phyloP scores from a whole-genome alignment of 2,113 vertebrate species.

The Mormyrus iriodes region DNA sequence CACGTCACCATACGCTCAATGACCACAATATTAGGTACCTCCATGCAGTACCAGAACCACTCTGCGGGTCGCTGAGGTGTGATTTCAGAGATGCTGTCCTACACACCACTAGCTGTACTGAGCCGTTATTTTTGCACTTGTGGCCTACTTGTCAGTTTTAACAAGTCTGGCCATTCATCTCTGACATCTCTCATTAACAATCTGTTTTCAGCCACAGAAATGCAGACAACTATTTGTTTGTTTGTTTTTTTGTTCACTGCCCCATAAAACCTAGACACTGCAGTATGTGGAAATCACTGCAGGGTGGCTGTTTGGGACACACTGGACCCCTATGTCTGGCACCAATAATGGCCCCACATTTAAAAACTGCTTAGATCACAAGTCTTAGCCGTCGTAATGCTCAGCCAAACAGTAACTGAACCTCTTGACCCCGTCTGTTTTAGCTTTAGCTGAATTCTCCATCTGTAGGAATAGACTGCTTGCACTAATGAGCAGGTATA shows the following conservation, averaged over 20 bases:
- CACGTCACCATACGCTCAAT: not conserved
- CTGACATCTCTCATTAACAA: not conserved
- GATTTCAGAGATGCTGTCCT: not conserved
- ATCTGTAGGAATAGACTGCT: not conserved
- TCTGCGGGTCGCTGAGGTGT: not conserved
- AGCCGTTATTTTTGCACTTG: not conserved
- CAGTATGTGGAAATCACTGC: not conserved
- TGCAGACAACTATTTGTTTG: not conserved
- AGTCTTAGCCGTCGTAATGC: not conserved
- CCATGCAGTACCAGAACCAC: not conserved
- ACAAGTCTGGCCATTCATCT: not conserved
- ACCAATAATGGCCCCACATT: not conserved
- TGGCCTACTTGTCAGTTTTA: not conserved
- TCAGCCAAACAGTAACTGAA: not conserved
- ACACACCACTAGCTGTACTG: not conserved
- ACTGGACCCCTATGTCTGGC: not conserved
- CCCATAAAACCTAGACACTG: not conserved
- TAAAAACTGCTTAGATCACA: not conserved
- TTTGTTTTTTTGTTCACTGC: not conserved
- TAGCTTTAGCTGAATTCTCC: not conserved
- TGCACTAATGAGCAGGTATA: not conserved
- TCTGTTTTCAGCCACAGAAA: not conserved
- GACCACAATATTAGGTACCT: not conserved
- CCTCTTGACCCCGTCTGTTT: not conserved
- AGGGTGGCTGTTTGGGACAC: not conserved